These are phyloP conservation scores for Mythimna ferrago DNA, from an alignment of 2,888 invertebrate species.

Conservation along the genomic window DNA sequence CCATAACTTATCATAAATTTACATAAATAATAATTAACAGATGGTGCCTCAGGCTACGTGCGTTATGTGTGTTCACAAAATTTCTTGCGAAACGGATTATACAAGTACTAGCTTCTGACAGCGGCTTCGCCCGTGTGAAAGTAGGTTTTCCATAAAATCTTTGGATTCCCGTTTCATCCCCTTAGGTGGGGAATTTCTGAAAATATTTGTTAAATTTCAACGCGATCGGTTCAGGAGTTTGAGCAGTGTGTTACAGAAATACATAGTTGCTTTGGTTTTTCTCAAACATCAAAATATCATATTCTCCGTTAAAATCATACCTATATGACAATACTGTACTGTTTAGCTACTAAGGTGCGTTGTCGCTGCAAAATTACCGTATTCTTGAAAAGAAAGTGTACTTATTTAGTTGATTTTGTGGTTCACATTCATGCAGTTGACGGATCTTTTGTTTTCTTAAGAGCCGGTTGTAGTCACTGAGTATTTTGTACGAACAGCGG, in stretches of 20 bases:
- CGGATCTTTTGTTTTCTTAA: conserved; percentile 55
- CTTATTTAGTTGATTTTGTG: conserved; percentile 39
- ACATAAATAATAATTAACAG: conserved; percentile 73
- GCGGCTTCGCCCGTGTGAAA: no score
- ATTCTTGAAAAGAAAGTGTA: conserved; percentile 55
- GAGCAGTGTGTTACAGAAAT: no score
- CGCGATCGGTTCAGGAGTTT: no score
- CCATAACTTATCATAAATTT: conserved; percentile 67
- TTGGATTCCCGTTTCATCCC: no score
- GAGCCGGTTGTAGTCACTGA: background rate
- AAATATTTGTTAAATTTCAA: no score
- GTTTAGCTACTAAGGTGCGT: conserved; percentile 30
- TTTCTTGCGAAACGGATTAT: conserved; percentile 69
- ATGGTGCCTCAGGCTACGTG: conserved; percentile 53
- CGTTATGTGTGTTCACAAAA: conserved; percentile 64
- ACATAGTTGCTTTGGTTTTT: background rate
- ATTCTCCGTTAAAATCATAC: conserved; percentile 16
- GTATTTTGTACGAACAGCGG: no score
- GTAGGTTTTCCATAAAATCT: no score
- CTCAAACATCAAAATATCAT: conserved; percentile 11
- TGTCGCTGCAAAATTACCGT: conserved; percentile 42
- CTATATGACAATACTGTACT: conserved; percentile 7
- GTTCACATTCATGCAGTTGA: conserved; percentile 44
- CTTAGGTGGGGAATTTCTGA: no score
- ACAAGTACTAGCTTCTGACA: conserved; percentile 45